Conservation (phyloP, 1,140 invertebrate species). For the Drosophila willistoni region DNA sequence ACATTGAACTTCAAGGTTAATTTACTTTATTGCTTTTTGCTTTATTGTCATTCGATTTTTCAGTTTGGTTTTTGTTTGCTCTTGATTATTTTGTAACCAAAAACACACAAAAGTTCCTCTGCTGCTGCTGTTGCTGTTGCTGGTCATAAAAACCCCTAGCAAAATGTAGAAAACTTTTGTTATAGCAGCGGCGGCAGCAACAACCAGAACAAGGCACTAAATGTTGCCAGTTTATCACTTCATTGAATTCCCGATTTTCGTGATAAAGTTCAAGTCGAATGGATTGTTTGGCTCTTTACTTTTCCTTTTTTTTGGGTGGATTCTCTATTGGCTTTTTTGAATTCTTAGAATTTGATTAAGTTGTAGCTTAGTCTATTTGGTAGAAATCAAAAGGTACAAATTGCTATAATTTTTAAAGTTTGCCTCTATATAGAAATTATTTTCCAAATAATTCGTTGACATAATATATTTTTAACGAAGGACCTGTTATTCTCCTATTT, state of each 20-base stretch:
- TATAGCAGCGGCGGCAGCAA: background rate
- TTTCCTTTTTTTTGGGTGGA: background rate
- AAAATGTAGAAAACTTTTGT: conserved; percentile 9
- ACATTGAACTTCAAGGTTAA: conserved; percentile 70
- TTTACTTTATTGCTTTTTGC: conserved; percentile 62
- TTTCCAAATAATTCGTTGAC: too few relatives aligned
- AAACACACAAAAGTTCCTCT: conserved; percentile 14
- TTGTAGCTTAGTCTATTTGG: background rate
- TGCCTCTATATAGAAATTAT: too few relatives aligned
- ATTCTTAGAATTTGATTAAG: background rate
- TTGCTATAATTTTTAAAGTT: too few relatives aligned
- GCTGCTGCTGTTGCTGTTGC: conserved; percentile 3
- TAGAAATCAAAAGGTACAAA: too few relatives aligned
- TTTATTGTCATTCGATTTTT: conserved; percentile 69
- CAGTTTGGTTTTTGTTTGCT: conserved; percentile 29
- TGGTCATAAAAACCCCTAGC: conserved; percentile 47
- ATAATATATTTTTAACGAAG: too few relatives aligned
- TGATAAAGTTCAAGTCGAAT: conserved; percentile 9
- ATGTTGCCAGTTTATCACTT: conserved; percentile 71
- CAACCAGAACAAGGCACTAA: conserved; percentile 42
- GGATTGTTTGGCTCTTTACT: background rate
- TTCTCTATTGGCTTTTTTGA: background rate
- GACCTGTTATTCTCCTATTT: too few relatives aligned
- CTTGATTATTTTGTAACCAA: conserved; percentile 2
- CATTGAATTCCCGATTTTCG: conserved; percentile 44